Evolutionary conservation across 2,888 invertebrate species (phyloP), one percentile per base, ranked within the genome.

Genomic region (Byasa hedistus): DNA sequence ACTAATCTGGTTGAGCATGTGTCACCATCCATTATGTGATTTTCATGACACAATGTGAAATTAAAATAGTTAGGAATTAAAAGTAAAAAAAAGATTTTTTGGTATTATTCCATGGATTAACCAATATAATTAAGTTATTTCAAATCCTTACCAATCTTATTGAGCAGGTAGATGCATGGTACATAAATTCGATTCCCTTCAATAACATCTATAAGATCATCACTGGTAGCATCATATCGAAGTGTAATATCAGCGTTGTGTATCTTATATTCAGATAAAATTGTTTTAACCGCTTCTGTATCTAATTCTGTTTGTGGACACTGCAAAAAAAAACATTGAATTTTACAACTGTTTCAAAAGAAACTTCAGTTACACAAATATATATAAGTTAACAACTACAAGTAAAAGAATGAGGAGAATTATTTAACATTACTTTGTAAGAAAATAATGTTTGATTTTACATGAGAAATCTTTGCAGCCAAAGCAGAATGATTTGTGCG

Each of bases 171-270:
- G 87, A 99, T 98, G 91, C 99, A 99, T 2, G 99, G 99, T 75
- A 99, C 95, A 85, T 99, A 99, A 75, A 99, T 96, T 69, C 99
- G 94, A 91, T 99, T 99, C 65, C 99, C 99, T 91, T 99, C 99
- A 72, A 99, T 96, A 10, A 99, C 96, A 89, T 99, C 99, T 77
- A 99, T 99, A 56, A 99, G 92, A 87, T 99, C 99, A 82, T 99
- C 99, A 75, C 98, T 96, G 1, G 98, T 98, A 0, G 99, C 98
- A 86, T 99, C 98, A 78, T 96, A 97, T 71, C 97, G 94, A 57
- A 99, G 92, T 0, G 98, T 98, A 66, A 99, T 96, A 83, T 99
- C 99, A 19, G 99, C 99, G 85, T 99, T 99, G 85, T 99, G 98
- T 69, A 99, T 99, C 91, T 97, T 97, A 86, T 99, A 99, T 86